These are phyloP conservation scores for Aricia artaxerxes DNA, from an alignment of 2,888 invertebrate genomes.

Conservation along the genomic window DNA sequence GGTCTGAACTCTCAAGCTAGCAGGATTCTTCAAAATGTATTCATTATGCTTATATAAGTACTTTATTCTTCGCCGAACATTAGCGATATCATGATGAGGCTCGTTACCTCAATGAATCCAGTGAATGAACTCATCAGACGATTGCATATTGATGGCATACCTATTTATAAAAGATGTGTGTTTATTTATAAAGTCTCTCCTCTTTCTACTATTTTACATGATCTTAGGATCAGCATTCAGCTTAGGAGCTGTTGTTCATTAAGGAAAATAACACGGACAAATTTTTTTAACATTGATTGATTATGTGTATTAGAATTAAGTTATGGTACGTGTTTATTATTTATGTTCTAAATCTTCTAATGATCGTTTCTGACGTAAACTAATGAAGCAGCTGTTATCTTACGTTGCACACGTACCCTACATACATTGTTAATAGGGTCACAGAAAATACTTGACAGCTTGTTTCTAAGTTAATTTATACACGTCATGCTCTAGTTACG, in stretches of 20 bases:
- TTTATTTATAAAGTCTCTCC: no score
- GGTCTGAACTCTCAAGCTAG: no score
- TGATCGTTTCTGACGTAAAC: background rate
- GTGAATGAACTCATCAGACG: background rate
- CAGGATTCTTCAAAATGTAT: no score
- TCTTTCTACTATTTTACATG: no score
- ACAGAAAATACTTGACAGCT: background rate
- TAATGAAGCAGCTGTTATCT: slow-evolving; percentile 19
- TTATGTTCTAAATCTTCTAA: background rate
- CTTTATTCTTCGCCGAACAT: background rate
- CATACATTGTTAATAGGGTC: slow-evolving; percentile 1
- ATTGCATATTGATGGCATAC: background rate
- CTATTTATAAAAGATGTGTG: background rate
- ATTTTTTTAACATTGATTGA: no score
- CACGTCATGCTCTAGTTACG: background rate
- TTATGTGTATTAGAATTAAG: no score
- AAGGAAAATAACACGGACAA: no score
- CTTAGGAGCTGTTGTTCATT: no score
- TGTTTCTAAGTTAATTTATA: background rate
- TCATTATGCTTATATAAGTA: no score
- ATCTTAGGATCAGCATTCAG: no score
- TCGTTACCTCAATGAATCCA: background rate
- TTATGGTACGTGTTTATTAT: background rate
- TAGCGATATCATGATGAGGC: background rate
- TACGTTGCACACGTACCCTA: slow-evolving; percentile 9